Base-by-base conservation (phyloP, 2,888 invertebrate species). In the Synanthedon formicaeformis region DNA sequence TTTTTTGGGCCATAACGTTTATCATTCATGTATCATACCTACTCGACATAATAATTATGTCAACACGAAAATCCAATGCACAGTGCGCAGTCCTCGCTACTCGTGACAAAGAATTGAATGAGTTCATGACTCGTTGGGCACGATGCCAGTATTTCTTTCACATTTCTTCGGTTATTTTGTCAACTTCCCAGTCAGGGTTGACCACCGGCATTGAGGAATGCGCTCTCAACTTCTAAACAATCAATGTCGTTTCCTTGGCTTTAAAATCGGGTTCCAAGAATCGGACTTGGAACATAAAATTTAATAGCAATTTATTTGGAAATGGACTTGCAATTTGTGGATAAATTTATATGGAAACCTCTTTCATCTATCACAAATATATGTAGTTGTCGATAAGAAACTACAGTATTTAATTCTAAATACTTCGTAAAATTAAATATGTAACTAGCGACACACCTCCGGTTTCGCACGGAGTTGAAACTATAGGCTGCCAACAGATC, bases 101-200 rank as follows among this genome's bases (percentile, higher is more conserved):
- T 45, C 13, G 45, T 45, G 45, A 45, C 45, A 45, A 45, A 45
- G 45, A n/a, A 13, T 14, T 13, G 13, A 45, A 45, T 14, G 45
- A 45, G 45, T 45, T 45, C 45, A 45, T 14, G 45, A 45, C 14
- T 14, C 51, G n/a, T 52, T n/a, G 52, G 85, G 84, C 84, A 69
- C 50, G n/a, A 41, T 66, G 80, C 86, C 86, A 84, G 41, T 41
- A 34, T 69, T 59, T 71, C 66, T 72, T 62, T 73, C 13, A 45
- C 69, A 13, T 45, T 75, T 76, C 67, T 63, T 59, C 59, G 60
- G 65, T 64, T 72, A 75, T 74, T 78, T 79, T 79, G 80, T 81
- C 81, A 81, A 79, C 76, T 75, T 76, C 68, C 61, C 14, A 45
- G n/a, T 14, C 81, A 81, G 80, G 81, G 80, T 75, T 75, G 67